Evolutionary conservation across 1,140 invertebrate genomes (phyloP).

Genomic region (Epicauta chinensis): DNA sequence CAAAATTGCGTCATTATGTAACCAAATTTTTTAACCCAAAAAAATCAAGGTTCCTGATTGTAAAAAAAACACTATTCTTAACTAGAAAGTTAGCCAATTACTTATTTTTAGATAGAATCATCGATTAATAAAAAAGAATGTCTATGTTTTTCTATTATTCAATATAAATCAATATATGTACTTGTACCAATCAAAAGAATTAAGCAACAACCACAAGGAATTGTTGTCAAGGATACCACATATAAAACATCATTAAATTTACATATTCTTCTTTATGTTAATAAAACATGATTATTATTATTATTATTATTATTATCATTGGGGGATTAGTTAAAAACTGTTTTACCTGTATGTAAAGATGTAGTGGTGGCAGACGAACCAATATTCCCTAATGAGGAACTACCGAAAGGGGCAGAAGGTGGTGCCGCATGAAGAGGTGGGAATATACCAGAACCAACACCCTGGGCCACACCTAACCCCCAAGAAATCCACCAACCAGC

Average conservation of each 20-base stretch:
- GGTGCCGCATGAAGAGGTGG: slow-evolving; percentile 47
- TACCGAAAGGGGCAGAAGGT: slow-evolving; percentile 47
- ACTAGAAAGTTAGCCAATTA: too few species aligned
- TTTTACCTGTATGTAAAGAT: slow-evolving; percentile 41
- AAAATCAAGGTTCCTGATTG: too few species aligned
- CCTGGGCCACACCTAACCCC: slow-evolving; percentile 40
- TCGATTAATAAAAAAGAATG: too few species aligned
- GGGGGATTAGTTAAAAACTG: neutral
- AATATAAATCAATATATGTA: too few species aligned
- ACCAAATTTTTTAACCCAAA: too few species aligned
- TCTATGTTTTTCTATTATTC: too few species aligned
- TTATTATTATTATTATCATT: neutral
- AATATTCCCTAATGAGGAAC: slow-evolving; percentile 49
- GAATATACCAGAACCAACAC: slow-evolving; percentile 47
- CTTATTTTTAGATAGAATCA: too few species aligned
- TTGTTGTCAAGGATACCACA: neutral
- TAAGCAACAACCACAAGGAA: neutral
- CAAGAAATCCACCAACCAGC: slow-evolving; percentile 20
- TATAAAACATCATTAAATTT: neutral
- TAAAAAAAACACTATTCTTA: too few species aligned
- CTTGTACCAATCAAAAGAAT: too few species aligned
- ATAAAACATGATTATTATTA: too few species aligned
- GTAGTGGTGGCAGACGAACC: slow-evolving; percentile 47
- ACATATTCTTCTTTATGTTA: too few species aligned
- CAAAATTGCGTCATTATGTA: too few species aligned